These are phyloP conservation scores for Phrynocephalus forsythii DNA, from an alignment of 2,797 vertebrate species.

Conservation along the genomic window DNA sequence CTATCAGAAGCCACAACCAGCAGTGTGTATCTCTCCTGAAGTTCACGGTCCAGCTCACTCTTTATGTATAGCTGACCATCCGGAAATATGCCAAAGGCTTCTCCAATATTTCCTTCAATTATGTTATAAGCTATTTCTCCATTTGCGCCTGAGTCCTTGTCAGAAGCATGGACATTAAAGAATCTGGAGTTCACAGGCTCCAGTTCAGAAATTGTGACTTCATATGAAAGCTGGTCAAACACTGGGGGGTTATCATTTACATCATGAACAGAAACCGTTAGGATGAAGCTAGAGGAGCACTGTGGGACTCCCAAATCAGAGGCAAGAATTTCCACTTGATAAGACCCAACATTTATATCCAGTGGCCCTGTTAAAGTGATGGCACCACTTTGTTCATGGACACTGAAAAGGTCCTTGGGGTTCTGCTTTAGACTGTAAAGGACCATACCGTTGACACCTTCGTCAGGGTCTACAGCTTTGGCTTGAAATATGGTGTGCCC, in stretches of 20 bases:
- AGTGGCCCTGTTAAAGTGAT: slow-evolving; percentile 88
- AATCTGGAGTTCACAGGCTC: slow-evolving; percentile 97
- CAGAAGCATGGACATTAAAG: slow-evolving; percentile 92
- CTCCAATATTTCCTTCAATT: slow-evolving; percentile 87
- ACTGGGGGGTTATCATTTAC: slow-evolving; percentile 95
- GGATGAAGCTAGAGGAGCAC: slow-evolving; percentile 86
- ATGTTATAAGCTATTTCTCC: slow-evolving; percentile 95
- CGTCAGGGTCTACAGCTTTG: slow-evolving; percentile 91
- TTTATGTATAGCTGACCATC: slow-evolving; percentile 97
- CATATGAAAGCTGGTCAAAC: slow-evolving; percentile 96
- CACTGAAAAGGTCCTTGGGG: slow-evolving; percentile 89
- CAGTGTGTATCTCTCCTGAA: slow-evolving; percentile 91
- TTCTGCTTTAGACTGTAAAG: slow-evolving; percentile 93
- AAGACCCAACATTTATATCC: slow-evolving; percentile 90
- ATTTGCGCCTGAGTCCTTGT: slow-evolving; percentile 94
- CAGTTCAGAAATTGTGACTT: slow-evolving; percentile 91
- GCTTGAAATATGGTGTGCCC: slow-evolving; percentile 95
- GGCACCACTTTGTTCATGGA: slow-evolving; percentile 88
- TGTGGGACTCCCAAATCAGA: slow-evolving; percentile 92
- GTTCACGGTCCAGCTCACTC: slow-evolving; percentile 93
- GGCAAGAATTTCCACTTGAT: slow-evolving; percentile 91
- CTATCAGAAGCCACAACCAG: slow-evolving; percentile 90
- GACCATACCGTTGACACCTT: slow-evolving; percentile 90
- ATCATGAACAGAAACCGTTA: slow-evolving; percentile 93
- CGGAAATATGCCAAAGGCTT: slow-evolving; percentile 95